These are phyloP conservation scores for Tiaroga cobitis DNA, from an alignment of 2,797 vertebrate species.

Conservation along the genomic window DNA sequence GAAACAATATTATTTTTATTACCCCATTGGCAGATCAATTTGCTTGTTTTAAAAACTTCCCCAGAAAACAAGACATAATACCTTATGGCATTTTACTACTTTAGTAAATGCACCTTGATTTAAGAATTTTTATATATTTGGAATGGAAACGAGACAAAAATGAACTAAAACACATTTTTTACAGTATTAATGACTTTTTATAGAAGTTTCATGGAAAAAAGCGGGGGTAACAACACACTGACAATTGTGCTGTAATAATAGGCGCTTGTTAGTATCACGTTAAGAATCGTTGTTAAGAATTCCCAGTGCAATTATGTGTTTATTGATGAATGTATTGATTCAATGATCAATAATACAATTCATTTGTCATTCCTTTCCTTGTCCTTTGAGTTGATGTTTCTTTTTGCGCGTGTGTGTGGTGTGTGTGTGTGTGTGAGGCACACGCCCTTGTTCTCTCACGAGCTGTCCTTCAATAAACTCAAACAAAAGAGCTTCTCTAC, in stretches of 20 bases:
- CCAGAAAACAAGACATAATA: too few relatives aligned
- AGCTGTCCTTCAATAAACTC: constrained; percentile 7
- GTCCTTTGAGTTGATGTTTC: not conserved
- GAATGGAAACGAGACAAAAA: too few relatives aligned
- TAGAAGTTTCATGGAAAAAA: not conserved
- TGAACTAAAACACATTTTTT: too few relatives aligned
- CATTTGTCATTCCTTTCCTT: constrained; percentile 8
- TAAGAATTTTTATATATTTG: too few relatives aligned
- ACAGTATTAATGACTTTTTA: not conserved
- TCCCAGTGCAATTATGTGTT: not conserved
- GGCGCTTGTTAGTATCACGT: not conserved
- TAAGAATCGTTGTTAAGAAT: not conserved
- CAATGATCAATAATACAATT: constrained; percentile 51
- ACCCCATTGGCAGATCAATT: too few relatives aligned
- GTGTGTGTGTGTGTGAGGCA: constrained; percentile 30
- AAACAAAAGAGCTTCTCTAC: constrained; percentile 25
- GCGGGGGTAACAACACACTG: not conserved
- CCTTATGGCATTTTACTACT: too few relatives aligned
- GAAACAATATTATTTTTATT: too few relatives aligned
- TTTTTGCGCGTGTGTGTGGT: constrained; percentile 12
- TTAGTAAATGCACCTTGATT: too few relatives aligned
- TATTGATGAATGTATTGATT: constrained; percentile 55
- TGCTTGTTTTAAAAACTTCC: too few relatives aligned
- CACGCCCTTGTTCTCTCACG: constrained; percentile 62
- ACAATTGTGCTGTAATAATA: not conserved